Base-by-base conservation (phyloP, 2,113 vertebrate genomes). In the Pteronura brasiliensis region DNA sequence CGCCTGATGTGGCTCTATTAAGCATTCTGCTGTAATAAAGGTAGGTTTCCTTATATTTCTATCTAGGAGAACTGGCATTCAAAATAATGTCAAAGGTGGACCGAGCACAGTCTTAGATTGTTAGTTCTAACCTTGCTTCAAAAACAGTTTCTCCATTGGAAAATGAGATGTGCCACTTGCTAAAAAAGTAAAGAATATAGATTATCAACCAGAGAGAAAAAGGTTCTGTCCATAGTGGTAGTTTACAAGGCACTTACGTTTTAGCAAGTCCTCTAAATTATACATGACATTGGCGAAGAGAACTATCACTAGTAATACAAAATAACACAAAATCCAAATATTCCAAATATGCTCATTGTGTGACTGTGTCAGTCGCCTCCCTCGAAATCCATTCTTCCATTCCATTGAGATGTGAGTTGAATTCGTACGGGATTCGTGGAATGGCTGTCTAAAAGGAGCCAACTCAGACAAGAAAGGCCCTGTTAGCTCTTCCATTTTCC, bases 101-200 rank as follows among this genome's bases (percentile, higher is more conserved):
- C 76, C 44, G 80, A 93, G 82, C 87, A 90, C 6, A 91, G 27
- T 59, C 27, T 34, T 76, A 57, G 71, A 42, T 44, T 55, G 7
- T 21, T 21, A 76, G 61, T 55, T 87, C 42, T 63, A 44, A 18
- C 88, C 44, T 21, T 31, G 36, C 95, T 86, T 97, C 63, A 79
- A 88, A 97, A 96, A 85, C 31, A 87, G 63, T 65, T 97, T 97
- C 89, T 96, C 63, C 88, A 80, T 15, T 76, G 90, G 76, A 97
- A 97, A 97, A 97, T 77, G 44, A 84, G 90, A 89, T 80, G 74
- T 90, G 61, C 47, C 83, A 87, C 84, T 94, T 49, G 39, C 39
- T 97, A 93, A 97, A 96, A 95, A 95, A 98, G 95, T 97, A 42
- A 96, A 97, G 95, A 96, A 90, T 90, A 31, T 23, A 92, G 80